A percentile compares a stretch with the other conserved stretches of the same genome.
Evolutionary conservation across 2,888 invertebrate genomes (phyloP).

Genomic region (Archips crataeganus): DNA sequence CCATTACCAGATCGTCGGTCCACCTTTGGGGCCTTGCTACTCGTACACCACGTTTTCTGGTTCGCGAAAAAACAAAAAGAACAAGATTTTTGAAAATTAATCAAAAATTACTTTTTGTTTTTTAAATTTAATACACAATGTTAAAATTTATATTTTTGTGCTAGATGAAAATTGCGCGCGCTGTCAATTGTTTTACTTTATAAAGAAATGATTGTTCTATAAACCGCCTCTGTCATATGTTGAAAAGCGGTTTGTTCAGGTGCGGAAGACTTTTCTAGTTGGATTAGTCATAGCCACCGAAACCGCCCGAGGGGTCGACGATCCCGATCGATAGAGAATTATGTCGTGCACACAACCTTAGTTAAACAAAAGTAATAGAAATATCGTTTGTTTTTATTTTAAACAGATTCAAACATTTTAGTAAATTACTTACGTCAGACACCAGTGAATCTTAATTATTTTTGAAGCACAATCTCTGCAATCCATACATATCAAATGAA

Average conservation of each 20-base stretch:
- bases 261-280: conserved; percentile 46
- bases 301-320: conserved; percentile 60
- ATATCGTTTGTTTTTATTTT: too few relatives aligned
- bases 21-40: too few relatives aligned
- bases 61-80: too few relatives aligned
- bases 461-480: too few relatives aligned
- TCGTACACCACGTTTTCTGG: too few relatives aligned
- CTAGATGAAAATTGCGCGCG: conserved; percentile 2
- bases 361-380: conserved; percentile 14
- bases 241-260: conserved; percentile 24
- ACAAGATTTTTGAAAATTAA: too few relatives aligned
- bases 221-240: conserved; percentile 3
- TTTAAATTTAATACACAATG: background rate
- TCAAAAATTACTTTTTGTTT: too few relatives aligned
- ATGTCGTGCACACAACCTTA: conserved; percentile 21
- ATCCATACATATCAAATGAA: too few relatives aligned
- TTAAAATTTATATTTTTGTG: background rate
- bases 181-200: background rate
- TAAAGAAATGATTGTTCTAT: background rate
- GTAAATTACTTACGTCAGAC: too few relatives aligned
- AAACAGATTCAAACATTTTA: too few relatives aligned
- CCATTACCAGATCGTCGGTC: too few relatives aligned
- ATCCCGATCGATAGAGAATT: conserved; percentile 47
- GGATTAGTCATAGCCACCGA: conserved; percentile 67
- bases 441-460: too few relatives aligned